Conservation (phyloP, 2,113 vertebrate genomes). For the Melospiza melodia region DNA sequence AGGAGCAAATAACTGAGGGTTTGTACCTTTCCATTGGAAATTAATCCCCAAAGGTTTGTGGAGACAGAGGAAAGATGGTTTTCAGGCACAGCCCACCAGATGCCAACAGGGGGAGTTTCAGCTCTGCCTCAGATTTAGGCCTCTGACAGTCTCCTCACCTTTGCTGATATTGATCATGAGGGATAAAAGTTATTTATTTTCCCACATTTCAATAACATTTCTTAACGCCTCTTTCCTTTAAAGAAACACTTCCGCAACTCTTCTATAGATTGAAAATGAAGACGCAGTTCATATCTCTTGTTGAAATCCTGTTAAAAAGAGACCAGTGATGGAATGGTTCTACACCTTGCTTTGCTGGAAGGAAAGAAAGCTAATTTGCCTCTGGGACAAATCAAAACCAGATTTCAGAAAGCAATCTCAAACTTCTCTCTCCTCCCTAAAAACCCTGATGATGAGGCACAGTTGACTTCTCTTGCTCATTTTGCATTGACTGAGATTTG, state of each 20-base stretch:
- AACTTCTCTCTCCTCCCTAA: background rate
- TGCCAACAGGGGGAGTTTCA: conserved; percentile 72
- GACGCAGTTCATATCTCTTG: background rate
- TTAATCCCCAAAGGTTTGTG: background rate
- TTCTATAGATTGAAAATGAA: conserved; percentile 28
- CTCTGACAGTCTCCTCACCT: background rate
- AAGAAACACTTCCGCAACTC: conserved; percentile 17
- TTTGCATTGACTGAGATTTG: background rate
- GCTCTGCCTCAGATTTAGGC: conserved; percentile 39
- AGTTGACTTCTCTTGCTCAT: background rate
- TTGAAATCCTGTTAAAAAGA: background rate
- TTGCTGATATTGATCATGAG: conserved; percentile 45
- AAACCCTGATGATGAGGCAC: background rate
- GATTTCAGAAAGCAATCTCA: background rate
- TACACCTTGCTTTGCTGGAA: background rate
- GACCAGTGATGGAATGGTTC: background rate
- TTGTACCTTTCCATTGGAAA: background rate
- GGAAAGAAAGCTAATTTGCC: conserved; percentile 10
- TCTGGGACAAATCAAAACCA: background rate
- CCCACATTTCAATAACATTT: conserved; percentile 44
- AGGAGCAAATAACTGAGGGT: background rate
- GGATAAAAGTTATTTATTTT: conserved; percentile 59
- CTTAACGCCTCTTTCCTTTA: conserved; percentile 39
- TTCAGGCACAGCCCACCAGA: background rate
- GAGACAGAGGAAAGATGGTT: background rate